Conservation (phyloP, 2,797 vertebrate genomes). For the Lutjanus campechanus region DNA sequence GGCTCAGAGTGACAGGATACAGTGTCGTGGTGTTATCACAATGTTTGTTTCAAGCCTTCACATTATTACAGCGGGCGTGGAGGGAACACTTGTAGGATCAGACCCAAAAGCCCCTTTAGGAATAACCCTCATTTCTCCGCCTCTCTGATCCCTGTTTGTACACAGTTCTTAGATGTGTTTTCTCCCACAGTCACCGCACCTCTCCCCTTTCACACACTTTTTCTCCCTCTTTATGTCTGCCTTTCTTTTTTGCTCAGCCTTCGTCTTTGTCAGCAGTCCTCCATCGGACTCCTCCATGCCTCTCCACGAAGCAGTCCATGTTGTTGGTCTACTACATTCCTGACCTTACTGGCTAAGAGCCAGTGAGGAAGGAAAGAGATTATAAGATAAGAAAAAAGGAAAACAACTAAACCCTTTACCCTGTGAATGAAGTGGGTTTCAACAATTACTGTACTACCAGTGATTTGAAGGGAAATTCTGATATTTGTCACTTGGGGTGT, state of each 20-base stretch:
- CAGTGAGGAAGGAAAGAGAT: not conserved
- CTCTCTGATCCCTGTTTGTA: conserved; percentile 60
- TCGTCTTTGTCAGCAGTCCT: conserved; percentile 39
- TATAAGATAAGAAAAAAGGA: not conserved
- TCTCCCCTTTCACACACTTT: conserved; percentile 16
- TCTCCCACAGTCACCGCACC: conserved; percentile 9
- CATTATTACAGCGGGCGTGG: conserved; percentile 52
- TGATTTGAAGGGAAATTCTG: not conserved
- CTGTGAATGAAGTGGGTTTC: not conserved
- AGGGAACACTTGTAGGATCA: conserved; percentile 67
- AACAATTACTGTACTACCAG: not conserved
- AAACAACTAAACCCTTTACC: not conserved
- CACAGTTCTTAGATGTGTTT: conserved; percentile 55
- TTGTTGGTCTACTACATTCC: conserved; percentile 4
- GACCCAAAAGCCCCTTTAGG: conserved; percentile 62
- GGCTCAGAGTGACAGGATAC: conserved; percentile 54
- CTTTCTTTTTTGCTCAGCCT: conserved; percentile 33
- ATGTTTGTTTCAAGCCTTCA: conserved; percentile 67
- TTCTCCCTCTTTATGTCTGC: conserved; percentile 28
- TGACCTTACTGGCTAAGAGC: conserved; percentile 8
- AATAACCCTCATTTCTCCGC: conserved; percentile 59
- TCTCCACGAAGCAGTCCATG: conserved; percentile 22
- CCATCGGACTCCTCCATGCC: conserved; percentile 16
- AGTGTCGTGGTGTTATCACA: conserved; percentile 40
- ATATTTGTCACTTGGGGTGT: not conserved